Evolutionary conservation across 2,113 vertebrate genomes (phyloP).

Genomic region (Eclectus roratus): DNA sequence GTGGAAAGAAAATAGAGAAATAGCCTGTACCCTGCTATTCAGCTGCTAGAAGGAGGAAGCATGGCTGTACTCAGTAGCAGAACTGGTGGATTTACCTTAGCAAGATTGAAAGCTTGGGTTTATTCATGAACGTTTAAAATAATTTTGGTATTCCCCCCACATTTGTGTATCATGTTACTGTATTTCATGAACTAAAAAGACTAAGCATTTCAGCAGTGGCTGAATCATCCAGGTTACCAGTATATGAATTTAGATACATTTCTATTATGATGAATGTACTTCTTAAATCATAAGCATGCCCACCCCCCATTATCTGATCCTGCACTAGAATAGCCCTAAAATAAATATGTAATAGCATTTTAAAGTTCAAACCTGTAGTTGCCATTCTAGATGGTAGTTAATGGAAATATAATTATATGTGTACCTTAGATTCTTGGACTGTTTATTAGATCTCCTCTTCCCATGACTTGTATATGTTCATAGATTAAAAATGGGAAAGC

Average conservation of each 20-base stretch:
- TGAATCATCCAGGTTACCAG: background rate
- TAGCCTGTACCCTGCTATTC: background rate
- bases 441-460: background rate
- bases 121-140: background rate
- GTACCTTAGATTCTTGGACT: background rate
- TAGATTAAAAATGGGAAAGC: background rate
- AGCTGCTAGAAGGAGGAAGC: background rate
- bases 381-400: background rate
- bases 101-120: background rate
- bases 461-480: background rate
- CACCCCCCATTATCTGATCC: background rate
- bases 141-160: background rate
- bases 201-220: background rate
- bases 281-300: background rate
- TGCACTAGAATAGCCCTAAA: background rate
- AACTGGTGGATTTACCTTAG: background rate
- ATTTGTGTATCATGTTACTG: background rate
- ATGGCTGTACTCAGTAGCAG: background rate
- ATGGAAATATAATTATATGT: background rate
- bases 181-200: background rate
- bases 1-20: background rate
- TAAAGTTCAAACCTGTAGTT: background rate
- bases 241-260: background rate
- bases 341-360: background rate
- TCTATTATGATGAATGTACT: background rate